Evolutionary conservation across 2,888 invertebrate species (phyloP).

Genomic region (Drosophila falleni): DNA sequence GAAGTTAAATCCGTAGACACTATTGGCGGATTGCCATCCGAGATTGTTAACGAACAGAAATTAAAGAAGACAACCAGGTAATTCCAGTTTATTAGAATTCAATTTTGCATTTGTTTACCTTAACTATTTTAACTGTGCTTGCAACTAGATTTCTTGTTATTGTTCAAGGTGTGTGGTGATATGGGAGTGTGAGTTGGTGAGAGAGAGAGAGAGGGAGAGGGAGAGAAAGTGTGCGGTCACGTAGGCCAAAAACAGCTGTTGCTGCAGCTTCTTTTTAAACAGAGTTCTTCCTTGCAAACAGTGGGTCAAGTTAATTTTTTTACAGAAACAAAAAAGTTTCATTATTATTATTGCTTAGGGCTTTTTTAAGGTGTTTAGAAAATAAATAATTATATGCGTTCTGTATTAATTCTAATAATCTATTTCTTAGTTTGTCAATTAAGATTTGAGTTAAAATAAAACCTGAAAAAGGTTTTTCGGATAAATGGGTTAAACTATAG

Average conservation of each 20-base stretch:
- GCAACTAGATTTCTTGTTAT: not conserved
- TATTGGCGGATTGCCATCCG: constrained; percentile 77
- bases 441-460: too few relatives aligned
- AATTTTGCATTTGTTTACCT: constrained; percentile 42
- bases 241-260: constrained; percentile 66
- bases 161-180: constrained; percentile 1
- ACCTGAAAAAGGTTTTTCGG: not conserved
- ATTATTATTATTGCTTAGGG: too few relatives aligned
- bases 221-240: constrained; percentile 62
- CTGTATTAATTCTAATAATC: too few relatives aligned
- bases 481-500: too few relatives aligned
- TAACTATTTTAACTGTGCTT: constrained; percentile 3
- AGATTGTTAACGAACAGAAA: constrained; percentile 80
- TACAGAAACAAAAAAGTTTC: not conserved
- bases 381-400: too few relatives aligned
- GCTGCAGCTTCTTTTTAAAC: constrained; percentile 18
- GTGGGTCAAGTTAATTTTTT: not conserved
- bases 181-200: not conserved
- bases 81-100: constrained; percentile 38
- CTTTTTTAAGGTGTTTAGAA: too few relatives aligned
- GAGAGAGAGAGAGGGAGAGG: constrained; percentile 29
- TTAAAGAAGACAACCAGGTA: constrained; percentile 81
- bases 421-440: too few relatives aligned
- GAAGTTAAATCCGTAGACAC: constrained; percentile 79
- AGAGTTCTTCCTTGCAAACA: constrained; percentile 23